Percentiles rank a stretch among this genome's conserved stretches.
These are phyloP conservation scores for Neofelis nebulosa DNA, from an alignment of 2,113 vertebrate genomes.

Conservation along the genomic window DNA sequence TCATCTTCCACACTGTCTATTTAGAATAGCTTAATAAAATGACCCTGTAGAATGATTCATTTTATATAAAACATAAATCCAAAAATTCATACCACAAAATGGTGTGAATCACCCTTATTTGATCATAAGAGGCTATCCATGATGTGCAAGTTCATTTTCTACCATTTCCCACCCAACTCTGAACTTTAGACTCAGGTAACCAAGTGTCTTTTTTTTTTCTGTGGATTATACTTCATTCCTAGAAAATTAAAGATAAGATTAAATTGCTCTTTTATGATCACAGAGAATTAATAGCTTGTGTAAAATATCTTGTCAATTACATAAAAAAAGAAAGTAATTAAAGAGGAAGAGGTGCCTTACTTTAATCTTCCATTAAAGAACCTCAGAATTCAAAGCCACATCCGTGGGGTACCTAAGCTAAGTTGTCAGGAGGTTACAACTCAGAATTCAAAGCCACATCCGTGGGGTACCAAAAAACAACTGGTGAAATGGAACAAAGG, in stretches of 20 bases:
- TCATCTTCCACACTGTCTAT: not conserved
- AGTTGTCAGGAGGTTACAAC: too few species aligned
- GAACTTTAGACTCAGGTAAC: not conserved
- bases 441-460: not conserved
- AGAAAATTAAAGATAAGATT: slow-evolving; percentile 27
- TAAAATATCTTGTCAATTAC: not conserved
- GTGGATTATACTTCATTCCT: not conserved
- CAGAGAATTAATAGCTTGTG: slow-evolving; percentile 16
- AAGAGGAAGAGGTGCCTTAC: not conserved
- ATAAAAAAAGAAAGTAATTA: not conserved
- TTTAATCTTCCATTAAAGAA: slow-evolving; percentile 39
- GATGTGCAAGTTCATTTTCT: not conserved
- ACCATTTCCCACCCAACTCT: not conserved
- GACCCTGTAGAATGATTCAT: not conserved
- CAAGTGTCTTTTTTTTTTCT: not conserved
- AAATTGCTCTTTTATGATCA: slow-evolving; percentile 24
- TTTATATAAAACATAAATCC: slow-evolving; percentile 7
- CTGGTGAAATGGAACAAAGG: slow-evolving; percentile 6
- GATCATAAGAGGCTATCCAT: not conserved
- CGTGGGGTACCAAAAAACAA: not conserved
- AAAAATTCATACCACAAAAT: not conserved
- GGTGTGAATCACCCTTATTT: not conserved
- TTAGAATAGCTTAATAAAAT: not conserved
- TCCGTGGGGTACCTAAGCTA: not conserved
- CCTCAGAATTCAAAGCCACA: not conserved